Percentiles rank a stretch among this genome's conserved stretches.
Evolutionary conservation across 2,797 vertebrate genomes (phyloP).

Genomic region (Aselliscus stoliczkanus): DNA sequence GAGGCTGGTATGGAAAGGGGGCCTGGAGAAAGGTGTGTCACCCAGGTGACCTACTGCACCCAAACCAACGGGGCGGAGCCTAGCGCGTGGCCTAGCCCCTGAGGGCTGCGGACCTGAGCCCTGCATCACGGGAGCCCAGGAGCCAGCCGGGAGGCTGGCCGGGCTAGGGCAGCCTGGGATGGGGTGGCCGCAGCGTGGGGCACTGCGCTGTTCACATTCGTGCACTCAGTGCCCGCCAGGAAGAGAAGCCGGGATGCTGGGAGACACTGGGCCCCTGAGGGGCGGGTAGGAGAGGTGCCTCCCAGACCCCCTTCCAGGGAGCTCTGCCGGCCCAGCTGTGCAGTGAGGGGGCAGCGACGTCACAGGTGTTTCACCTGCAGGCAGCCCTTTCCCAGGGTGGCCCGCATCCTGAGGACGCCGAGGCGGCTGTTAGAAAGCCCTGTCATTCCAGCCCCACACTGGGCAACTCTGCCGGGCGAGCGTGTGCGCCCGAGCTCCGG

Average conservation of each 20-base stretch:
- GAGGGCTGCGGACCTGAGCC: fast-evolving
- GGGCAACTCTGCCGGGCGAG: fast-evolving
- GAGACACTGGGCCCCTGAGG: fast-evolving
- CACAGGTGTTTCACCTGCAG: no score
- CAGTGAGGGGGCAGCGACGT: fast-evolving
- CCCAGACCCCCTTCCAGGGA: background rate
- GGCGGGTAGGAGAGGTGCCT: fast-evolving
- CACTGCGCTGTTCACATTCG: no score
- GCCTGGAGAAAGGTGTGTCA: background rate
- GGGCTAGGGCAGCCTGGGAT: no score
- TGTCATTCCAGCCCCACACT: fast-evolving
- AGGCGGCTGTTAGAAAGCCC: fast-evolving
- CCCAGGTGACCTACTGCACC: background rate
- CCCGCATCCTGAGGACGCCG: no score
- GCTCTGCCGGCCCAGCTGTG: fast-evolving
- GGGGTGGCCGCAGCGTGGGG: background rate
- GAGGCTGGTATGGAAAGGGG: fast-evolving
- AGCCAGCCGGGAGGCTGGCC: background rate
- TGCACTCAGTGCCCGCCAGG: fast-evolving
- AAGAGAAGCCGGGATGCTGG: background rate
- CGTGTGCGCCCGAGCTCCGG: fast-evolving
- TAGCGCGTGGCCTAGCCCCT: no score
- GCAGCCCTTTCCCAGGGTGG: background rate
- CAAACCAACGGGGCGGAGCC: no score
- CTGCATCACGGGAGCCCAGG: fast-evolving